Evolutionary conservation across 2,888 invertebrate species (phyloP).

Genomic region (Cephus rjabovi): DNA sequence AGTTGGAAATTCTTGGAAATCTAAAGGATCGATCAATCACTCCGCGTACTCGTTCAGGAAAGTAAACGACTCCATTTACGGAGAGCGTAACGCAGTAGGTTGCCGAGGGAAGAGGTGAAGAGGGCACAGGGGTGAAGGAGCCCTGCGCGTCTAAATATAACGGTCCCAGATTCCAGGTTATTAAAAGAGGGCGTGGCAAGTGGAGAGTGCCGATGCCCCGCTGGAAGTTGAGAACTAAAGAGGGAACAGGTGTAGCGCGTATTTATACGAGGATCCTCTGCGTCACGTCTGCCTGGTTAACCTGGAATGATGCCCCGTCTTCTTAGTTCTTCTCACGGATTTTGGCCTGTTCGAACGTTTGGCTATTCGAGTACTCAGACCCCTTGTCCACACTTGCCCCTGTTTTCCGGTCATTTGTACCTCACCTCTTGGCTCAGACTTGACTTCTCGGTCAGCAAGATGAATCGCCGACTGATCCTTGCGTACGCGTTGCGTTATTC

Average conservation of each 20-base stretch:
- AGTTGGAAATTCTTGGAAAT: background rate
- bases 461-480: background rate
- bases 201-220: constrained; percentile 24
- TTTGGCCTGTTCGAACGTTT: background rate
- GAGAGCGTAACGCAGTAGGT: constrained; percentile 12
- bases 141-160: constrained; percentile 56
- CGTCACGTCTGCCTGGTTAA: background rate
- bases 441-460: background rate
- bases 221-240: constrained; percentile 39
- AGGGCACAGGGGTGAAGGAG: constrained; percentile 7
- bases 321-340: background rate
- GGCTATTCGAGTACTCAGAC: background rate
- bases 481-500: background rate
- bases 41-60: background rate
- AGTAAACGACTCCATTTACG: constrained; percentile 35
- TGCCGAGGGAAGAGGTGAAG: constrained; percentile 17
- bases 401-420: background rate
- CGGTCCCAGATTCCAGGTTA: constrained; percentile 62
- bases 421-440: constrained; percentile 1
- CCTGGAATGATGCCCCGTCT: background rate
- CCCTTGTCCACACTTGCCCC: background rate
- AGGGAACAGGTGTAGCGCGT: constrained; percentile 59
- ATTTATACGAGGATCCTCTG: constrained; percentile 50
- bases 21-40: background rate
- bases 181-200: constrained; percentile 59